Percentiles rank a stretch among this genome's conserved stretches.
These are phyloP conservation scores for Poecilia picta DNA, from an alignment of 2,797 vertebrate genomes.

Conservation along the genomic window DNA sequence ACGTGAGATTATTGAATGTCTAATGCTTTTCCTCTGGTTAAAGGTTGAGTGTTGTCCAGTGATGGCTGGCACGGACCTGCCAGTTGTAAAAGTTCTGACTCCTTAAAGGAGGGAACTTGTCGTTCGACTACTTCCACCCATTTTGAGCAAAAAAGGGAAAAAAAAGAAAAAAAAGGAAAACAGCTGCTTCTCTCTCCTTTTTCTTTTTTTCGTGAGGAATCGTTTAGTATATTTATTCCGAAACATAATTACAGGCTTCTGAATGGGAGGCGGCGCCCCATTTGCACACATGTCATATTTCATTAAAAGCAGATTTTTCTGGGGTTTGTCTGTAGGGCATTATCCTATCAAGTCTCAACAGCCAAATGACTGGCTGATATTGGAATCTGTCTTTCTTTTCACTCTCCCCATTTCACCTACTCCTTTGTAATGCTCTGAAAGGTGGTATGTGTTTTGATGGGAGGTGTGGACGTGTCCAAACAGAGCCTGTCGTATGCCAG, in stretches of 20 bases:
- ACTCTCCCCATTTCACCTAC: constrained; percentile 78
- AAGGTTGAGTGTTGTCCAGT: neutral
- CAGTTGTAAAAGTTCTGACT: constrained; percentile 22
- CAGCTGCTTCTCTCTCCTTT: constrained; percentile 35
- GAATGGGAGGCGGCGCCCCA: constrained; percentile 94
- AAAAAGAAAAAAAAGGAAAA: constrained; percentile 25
- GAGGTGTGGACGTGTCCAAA: constrained; percentile 73
- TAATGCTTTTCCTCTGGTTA: constrained; percentile 14
- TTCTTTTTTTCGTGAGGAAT: constrained; percentile 68
- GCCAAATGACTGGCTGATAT: constrained; percentile 91
- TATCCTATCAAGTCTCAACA: constrained; percentile 94
- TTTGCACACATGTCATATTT: constrained; percentile 98
- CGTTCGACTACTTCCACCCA: constrained; percentile 25
- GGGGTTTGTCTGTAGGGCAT: constrained; percentile 93
- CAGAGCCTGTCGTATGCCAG: constrained; percentile 59
- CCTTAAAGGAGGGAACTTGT: constrained; percentile 31
- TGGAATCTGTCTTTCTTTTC: constrained; percentile 80
- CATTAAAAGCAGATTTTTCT: constrained; percentile 94
- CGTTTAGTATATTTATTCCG: constrained; percentile 96
- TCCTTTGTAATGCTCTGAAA: constrained; percentile 80
- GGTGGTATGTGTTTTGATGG: constrained; percentile 76
- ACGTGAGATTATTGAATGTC: neutral
- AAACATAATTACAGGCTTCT: constrained; percentile 98
- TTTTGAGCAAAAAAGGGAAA: neutral
- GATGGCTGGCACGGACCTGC: constrained; percentile 16